phyloP scores from a whole-genome alignment of 2,888 invertebrate species.

The Phyllotreta striolata region DNA sequence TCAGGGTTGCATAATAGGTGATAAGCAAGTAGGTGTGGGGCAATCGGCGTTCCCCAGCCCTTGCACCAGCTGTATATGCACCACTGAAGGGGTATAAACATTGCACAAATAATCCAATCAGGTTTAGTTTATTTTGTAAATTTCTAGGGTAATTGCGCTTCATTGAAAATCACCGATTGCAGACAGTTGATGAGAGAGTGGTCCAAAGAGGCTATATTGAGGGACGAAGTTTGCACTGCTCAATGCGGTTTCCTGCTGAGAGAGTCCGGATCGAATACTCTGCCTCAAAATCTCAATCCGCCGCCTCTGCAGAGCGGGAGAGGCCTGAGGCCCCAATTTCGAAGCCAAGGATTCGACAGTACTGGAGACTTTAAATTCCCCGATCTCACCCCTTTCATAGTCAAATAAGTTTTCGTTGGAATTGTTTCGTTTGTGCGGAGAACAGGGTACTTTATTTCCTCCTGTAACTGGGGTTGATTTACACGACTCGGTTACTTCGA shows the following conservation, averaged over 20 bases:
- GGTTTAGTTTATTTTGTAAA: slow-evolving; percentile 6
- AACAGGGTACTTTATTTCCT: slow-evolving; percentile 5
- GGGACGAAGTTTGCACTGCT: slow-evolving; percentile 89
- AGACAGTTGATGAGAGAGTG: slow-evolving; percentile 83
- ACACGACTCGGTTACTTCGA: background rate
- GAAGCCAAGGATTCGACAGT: slow-evolving; percentile 53
- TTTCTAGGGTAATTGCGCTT: slow-evolving; percentile 85
- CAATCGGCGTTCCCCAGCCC: slow-evolving; percentile 89
- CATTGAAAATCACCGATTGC: slow-evolving; percentile 87
- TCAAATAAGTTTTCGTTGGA: slow-evolving; percentile 44
- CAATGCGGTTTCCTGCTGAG: slow-evolving; percentile 82
- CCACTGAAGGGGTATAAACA: slow-evolving; percentile 80
- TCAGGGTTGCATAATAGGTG: slow-evolving; percentile 84
- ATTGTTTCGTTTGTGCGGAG: slow-evolving; percentile 1
- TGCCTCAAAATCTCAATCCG: slow-evolving; percentile 54
- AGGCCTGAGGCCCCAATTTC: slow-evolving; percentile 45
- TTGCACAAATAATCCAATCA: background rate
- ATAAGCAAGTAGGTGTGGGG: slow-evolving; percentile 78
- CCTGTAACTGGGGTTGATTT: background rate
- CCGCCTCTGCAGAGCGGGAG: slow-evolving; percentile 53
- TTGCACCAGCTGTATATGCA: slow-evolving; percentile 89
- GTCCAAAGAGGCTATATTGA: slow-evolving; percentile 80
- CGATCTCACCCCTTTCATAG: slow-evolving; percentile 75
- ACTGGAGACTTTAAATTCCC: slow-evolving; percentile 77
- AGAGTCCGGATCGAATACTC: slow-evolving; percentile 55